Conservation (phyloP, 2,888 invertebrate genomes). For the Mythimna lalbum region DNA sequence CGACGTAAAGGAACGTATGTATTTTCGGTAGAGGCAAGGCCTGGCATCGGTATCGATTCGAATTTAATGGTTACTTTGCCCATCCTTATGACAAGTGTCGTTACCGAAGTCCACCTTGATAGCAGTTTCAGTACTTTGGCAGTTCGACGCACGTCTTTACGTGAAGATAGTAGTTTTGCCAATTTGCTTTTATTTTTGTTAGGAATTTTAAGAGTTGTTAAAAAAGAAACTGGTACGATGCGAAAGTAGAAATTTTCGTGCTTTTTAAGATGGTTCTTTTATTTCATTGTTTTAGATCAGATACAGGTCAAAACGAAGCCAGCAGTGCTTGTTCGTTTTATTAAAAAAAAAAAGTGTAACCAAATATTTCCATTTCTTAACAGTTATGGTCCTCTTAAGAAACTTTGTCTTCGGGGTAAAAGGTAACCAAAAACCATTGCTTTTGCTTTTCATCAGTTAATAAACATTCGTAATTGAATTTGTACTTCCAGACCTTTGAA, state of each 20-base stretch:
- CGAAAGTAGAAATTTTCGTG: not conserved
- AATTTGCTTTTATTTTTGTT: conserved; percentile 59
- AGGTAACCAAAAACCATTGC: too few relatives aligned
- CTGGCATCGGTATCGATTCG: conserved; percentile 23
- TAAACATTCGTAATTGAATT: too few relatives aligned
- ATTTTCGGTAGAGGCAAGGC: too few relatives aligned
- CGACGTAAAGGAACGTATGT: too few relatives aligned
- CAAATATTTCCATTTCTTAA: too few relatives aligned
- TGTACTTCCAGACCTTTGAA: too few relatives aligned
- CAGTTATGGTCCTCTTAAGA: too few relatives aligned
- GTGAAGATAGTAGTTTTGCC: conserved; percentile 44
- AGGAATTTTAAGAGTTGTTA: conserved; percentile 44
- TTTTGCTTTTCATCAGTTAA: too few relatives aligned
- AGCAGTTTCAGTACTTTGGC: conserved; percentile 76
- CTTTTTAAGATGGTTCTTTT: not conserved
- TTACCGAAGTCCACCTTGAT: conserved; percentile 81
- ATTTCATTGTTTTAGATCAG: not conserved
- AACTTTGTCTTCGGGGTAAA: too few relatives aligned
- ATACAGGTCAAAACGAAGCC: too few relatives aligned
- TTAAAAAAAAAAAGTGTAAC: too few relatives aligned
- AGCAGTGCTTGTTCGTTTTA: too few relatives aligned
- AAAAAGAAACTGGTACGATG: conserved; percentile 2
- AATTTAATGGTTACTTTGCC: conserved; percentile 2
- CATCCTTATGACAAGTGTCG: conserved; percentile 48
- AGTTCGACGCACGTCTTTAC: conserved; percentile 57